Conservation (phyloP, 2,888 invertebrate genomes). For the Hemaris fuciformis region DNA sequence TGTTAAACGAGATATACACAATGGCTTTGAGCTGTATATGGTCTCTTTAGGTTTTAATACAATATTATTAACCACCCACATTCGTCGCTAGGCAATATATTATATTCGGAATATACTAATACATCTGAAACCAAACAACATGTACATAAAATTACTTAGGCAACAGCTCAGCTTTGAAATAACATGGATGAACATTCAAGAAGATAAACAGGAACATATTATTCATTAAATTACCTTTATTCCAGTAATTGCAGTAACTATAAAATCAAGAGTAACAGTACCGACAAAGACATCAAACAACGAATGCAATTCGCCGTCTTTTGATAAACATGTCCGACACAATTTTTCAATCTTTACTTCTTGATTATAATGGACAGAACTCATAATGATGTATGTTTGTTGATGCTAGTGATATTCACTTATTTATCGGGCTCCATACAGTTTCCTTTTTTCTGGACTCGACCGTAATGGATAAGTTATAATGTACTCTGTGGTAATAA, state of each 20-base stretch:
- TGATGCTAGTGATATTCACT: neutral
- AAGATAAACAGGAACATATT: neutral
- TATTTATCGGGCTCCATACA: conserved; percentile 10
- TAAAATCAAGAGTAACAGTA: conserved; percentile 42
- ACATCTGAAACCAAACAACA: neutral
- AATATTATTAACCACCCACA: neutral
- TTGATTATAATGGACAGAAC: conserved; percentile 33
- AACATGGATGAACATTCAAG: neutral
- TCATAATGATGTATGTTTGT: conserved; percentile 33
- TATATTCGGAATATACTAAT: neutral
- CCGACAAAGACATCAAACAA: conserved; percentile 54
- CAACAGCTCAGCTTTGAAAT: neutral
- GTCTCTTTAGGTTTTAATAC: neutral
- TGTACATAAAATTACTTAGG: neutral
- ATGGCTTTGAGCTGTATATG: neutral
- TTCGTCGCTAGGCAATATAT: neutral
- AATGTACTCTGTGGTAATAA: too few relatives aligned
- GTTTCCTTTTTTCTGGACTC: neutral
- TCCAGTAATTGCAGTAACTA: conserved; percentile 58
- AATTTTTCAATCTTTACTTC: conserved; percentile 58
- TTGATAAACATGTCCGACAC: conserved; percentile 69
- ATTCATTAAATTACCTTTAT: conserved; percentile 48
- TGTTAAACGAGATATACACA: neutral
- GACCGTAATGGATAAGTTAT: neutral
- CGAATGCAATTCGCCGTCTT: conserved; percentile 57